Evolutionary conservation across 1,140 invertebrate genomes (phyloP), one percentile per base, ranked within the genome.

Genomic region (Drosophila quadrilineata): DNA sequence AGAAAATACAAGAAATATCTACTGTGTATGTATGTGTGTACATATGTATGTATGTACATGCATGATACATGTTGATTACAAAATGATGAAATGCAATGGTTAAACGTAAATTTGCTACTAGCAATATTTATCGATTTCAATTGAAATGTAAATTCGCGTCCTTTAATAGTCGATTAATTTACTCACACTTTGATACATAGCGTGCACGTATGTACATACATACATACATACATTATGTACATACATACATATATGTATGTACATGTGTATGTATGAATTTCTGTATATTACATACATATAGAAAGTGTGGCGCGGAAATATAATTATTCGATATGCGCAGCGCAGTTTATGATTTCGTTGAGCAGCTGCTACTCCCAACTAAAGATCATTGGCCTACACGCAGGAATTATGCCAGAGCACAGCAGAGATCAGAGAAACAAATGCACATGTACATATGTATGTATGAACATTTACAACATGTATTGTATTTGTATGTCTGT

Each of bases 331-430:
- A 69, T 46, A 68, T 68, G 53, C 67, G 63, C 54, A 64, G 46
- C 74, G 72, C 53, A 75, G 66, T 80, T 75, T 77, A 80, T 75
- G 75, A 80, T 80, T 80, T 68, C 43, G 66, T 36, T 82, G 80
- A 72, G 76, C 76, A 80, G 76, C 76, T 80, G 76, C 76, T 46
- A 45, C 17, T 56, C 69, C 22, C 26, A 64, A 57, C 58, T 63
- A 71, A 76, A 75, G 77, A 80, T 84, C 76, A 80, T 71, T 84
- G 77, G 53, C 62, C 77, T 80, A 84, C 77, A 73, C 63, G 69
- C 12, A 35, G 72, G 75, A 79, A 80, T 79, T 79, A 79, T 65
- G 62, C 62, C 62, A 66, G 63, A 43, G 63, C 63, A 66, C 56
- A 54, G 56, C 63, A 60, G 35, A 52, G 49, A 43, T 50, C 36